These are phyloP conservation scores for Cephus runcator DNA, from an alignment of 2,888 invertebrate species.

Conservation along the genomic window DNA sequence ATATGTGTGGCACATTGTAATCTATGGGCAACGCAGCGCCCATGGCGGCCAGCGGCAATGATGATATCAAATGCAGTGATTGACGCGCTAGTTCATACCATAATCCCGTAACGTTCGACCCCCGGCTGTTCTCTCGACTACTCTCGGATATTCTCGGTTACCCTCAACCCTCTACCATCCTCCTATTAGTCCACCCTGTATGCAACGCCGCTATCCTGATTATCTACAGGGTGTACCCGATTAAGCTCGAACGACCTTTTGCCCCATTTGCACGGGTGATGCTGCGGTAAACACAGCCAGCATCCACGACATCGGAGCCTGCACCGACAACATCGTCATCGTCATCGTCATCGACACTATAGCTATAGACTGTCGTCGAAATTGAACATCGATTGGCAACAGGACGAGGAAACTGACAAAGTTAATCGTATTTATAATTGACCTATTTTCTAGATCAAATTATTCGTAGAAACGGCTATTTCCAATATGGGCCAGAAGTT, in stretches of 20 bases:
- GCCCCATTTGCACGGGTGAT: not conserved
- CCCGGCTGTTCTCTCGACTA: too few species aligned
- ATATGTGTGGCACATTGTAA: conserved; percentile 39
- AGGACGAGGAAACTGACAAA: too few species aligned
- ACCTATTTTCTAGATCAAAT: too few species aligned
- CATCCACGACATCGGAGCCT: too few species aligned
- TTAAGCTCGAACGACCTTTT: conserved; percentile 25
- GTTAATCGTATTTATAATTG: too few species aligned
- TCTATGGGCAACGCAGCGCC: conserved; percentile 30
- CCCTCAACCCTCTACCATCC: conserved; percentile 7
- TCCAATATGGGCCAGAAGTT: too few species aligned
- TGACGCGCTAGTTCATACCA: conserved; percentile 34
- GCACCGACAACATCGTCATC: too few species aligned
- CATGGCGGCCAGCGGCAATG: conserved; percentile 16
- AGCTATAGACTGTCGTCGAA: too few species aligned
- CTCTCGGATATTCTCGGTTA: not conserved
- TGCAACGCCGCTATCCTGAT: conserved; percentile 20
- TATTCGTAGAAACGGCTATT: too few species aligned
- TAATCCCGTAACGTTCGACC: conserved; percentile 30
- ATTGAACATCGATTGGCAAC: too few species aligned
- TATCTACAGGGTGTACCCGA: conserved; percentile 29
- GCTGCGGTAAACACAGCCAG: too few species aligned
- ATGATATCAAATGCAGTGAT: conserved; percentile 51
- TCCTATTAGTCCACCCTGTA: conserved; percentile 6
- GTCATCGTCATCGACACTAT: too few species aligned